Evolutionary conservation across 2,797 vertebrate species (phyloP).

Genomic region (Liasis olivaceus): DNA sequence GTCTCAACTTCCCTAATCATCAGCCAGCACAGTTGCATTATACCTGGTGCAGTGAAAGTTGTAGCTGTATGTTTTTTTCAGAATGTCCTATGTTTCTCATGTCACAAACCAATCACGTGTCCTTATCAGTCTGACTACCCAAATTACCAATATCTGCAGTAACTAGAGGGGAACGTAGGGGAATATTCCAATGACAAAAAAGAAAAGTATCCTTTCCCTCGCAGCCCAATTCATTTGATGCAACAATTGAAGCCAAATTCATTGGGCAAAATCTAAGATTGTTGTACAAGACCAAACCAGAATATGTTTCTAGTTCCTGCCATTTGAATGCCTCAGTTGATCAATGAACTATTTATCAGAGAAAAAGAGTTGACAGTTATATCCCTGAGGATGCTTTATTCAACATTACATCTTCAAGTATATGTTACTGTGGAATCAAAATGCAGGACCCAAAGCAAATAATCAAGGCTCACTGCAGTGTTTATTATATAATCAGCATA

Average conservation of each 20-base stretch:
- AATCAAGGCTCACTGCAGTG: neutral
- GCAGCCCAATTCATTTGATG: neutral
- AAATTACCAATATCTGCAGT: neutral
- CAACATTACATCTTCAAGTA: too few relatives aligned
- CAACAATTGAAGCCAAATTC: neutral
- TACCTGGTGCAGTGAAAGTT: neutral
- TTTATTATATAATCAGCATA: neutral
- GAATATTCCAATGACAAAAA: neutral
- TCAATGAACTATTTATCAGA: neutral
- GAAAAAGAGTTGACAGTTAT: neutral
- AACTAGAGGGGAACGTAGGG: neutral
- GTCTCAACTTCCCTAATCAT: neutral
- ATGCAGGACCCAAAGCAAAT: too few relatives aligned
- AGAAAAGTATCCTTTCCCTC: neutral
- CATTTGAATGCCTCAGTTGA: neutral
- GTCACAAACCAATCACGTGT: neutral
- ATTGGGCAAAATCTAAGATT: neutral
- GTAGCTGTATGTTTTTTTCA: neutral
- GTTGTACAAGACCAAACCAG: neutral
- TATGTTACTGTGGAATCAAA: neutral
- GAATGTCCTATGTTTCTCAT: neutral
- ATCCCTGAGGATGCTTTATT: neutral
- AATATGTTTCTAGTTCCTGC: neutral
- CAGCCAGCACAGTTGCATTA: neutral
- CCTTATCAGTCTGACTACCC: neutral